phyloP scores from a whole-genome alignment of 2,888 invertebrate genomes.

The Agrotis ipsilon region DNA sequence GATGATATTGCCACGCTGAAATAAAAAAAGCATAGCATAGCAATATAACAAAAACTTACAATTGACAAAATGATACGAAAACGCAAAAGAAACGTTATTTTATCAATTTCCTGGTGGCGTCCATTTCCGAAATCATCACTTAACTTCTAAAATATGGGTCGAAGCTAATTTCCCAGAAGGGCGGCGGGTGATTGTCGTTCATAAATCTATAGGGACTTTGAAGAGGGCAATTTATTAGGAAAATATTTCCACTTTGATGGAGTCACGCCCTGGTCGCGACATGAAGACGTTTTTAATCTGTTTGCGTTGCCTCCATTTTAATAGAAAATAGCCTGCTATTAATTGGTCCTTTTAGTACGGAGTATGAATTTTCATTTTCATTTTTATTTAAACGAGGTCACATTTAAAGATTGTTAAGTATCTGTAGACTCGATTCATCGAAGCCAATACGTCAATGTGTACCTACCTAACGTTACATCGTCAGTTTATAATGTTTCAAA shows the following conservation, averaged over 20 bases:
- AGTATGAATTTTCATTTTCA: background rate
- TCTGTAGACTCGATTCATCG: too few relatives aligned
- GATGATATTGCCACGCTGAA: too few relatives aligned
- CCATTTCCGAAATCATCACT: slow-evolving; percentile 54
- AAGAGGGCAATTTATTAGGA: slow-evolving; percentile 58
- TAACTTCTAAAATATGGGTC: slow-evolving; percentile 57
- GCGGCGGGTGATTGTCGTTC: slow-evolving; percentile 51
- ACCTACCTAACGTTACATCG: too few relatives aligned
- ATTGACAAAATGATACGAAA: slow-evolving; percentile 1
- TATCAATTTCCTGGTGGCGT: slow-evolving; percentile 43
- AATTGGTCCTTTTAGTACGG: slow-evolving; percentile 16
- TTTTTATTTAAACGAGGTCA: background rate
- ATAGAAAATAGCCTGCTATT: slow-evolving; percentile 18
- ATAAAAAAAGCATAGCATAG: too few relatives aligned
- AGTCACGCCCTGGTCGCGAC: slow-evolving; percentile 59
- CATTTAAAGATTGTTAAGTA: too few relatives aligned
- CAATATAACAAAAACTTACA: background rate
- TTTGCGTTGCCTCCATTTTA: slow-evolving; percentile 37
- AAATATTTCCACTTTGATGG: slow-evolving; percentile 63
- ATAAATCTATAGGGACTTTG: slow-evolving; percentile 54
- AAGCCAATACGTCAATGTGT: too few relatives aligned
- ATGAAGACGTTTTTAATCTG: slow-evolving; percentile 58
- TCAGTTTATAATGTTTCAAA: too few relatives aligned
- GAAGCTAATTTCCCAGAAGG: slow-evolving; percentile 61
- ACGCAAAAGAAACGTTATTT: slow-evolving; percentile 22